Evolutionary conservation across 2,888 invertebrate genomes (phyloP).

Genomic region (Drosophila niveifrons): DNA sequence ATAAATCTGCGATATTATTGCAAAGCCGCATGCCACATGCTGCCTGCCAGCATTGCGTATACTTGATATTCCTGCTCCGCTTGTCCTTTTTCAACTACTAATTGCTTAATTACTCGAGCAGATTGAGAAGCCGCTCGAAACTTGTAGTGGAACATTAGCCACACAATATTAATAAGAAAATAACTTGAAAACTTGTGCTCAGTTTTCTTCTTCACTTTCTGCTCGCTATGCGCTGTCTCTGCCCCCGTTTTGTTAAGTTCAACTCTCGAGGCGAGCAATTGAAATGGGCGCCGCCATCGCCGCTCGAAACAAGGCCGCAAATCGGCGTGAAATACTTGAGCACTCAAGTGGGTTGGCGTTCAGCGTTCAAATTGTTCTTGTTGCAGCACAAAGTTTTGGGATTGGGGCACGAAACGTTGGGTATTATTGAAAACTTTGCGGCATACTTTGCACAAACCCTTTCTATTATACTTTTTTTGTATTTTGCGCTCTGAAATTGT

Average conservation of each 20-base stretch:
- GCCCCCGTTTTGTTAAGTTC: background rate
- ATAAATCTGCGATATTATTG: constrained; percentile 62
- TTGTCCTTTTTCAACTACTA: constrained; percentile 31
- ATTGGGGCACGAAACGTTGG: constrained; percentile 2
- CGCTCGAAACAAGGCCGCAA: constrained; percentile 55
- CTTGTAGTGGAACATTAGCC: constrained; percentile 55
- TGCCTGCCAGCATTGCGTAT: constrained; percentile 29
- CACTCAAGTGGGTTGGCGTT: constrained; percentile 73
- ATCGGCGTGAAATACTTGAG: constrained; percentile 81
- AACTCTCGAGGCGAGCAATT: constrained; percentile 39
- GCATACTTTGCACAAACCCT: constrained; percentile 56
- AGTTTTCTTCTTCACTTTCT: constrained; percentile 4
- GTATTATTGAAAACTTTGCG: constrained; percentile 64
- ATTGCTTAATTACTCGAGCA: constrained; percentile 69
- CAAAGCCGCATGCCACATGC: constrained; percentile 37
- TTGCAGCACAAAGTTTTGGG: constrained; percentile 7
- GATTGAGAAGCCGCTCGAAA: constrained; percentile 53
- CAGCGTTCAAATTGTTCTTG: constrained; percentile 45
- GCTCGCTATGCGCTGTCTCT: background rate
- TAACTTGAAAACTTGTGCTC: constrained; percentile 34
- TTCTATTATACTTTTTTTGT: constrained; percentile 20
- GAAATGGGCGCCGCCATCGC: constrained; percentile 46
- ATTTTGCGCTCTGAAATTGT: constrained; percentile 42
- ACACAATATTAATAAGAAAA: constrained; percentile 50
- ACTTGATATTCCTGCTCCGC: constrained; percentile 30